phyloP scores from a whole-genome alignment of 2,113 vertebrate genomes.

The Bubo bubo region DNA sequence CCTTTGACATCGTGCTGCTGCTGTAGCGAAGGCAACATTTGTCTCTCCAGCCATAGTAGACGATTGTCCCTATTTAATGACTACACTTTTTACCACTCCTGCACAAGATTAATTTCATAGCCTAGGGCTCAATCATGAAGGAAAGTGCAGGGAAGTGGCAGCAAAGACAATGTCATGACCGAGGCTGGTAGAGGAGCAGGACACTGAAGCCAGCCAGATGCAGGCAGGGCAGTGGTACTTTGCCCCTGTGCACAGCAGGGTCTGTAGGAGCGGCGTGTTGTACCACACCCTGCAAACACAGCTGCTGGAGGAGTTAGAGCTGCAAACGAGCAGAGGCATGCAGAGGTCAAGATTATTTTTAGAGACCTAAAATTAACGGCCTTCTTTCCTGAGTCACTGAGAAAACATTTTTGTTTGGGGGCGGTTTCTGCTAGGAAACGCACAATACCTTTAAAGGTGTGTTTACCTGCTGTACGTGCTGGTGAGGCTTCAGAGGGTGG shows the following conservation, averaged over 20 bases:
- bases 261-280: accelerated
- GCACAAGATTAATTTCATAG: neutral
- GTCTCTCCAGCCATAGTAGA: neutral
- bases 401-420: neutral
- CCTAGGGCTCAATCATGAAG: neutral
- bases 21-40: neutral
- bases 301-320: neutral
- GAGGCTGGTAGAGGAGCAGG: neutral
- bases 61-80: neutral
- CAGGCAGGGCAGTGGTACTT: neutral
- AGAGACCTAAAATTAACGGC: neutral
- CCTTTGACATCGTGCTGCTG: neutral
- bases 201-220: accelerated
- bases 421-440: neutral
- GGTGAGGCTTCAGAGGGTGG: neutral
- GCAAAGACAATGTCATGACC: neutral
- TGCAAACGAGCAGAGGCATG: neutral
- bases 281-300: neutral
- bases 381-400: constrained; percentile 2
- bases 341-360: constrained; percentile 26
- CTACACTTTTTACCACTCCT: neutral
- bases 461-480: neutral
- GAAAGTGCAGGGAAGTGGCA: neutral
- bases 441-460: neutral
- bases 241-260: neutral